Percentiles rank a stretch among this genome's conserved stretches.
These are phyloP conservation scores for Catostomus latipinnis DNA, from an alignment of 2,797 vertebrate species.

Conservation along the genomic window DNA sequence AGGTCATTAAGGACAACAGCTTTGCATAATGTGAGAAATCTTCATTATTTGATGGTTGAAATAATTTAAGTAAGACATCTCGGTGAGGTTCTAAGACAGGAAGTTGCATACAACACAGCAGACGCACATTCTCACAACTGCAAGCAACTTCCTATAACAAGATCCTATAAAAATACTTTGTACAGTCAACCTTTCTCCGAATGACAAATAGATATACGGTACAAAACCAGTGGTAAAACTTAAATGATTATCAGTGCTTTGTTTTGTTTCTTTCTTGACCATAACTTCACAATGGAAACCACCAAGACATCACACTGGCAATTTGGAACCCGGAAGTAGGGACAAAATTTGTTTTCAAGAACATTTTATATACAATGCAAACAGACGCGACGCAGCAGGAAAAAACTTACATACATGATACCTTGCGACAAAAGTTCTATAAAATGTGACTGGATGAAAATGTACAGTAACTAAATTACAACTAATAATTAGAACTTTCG, in stretches of 20 bases:
- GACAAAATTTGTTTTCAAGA: no score
- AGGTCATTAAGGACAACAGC: neutral
- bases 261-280: neutral
- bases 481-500: no score
- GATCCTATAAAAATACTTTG: neutral
- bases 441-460: no score
- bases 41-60: neutral
- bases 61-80: neutral
- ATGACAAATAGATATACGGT: neutral
- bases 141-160: neutral
- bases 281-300: no score
- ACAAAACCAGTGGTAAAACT: neutral
- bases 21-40: neutral
- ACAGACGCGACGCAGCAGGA: no score
- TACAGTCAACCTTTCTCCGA: neutral
- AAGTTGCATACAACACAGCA: neutral
- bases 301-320: no score
- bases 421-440: no score
- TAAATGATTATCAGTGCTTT: neutral
- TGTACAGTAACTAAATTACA: no score
- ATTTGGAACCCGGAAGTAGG: no score
- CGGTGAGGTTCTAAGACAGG: slow-evolving; percentile 39
- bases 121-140: neutral
- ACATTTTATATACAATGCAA: no score
- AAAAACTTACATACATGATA: no score